Evolutionary conservation across 2,797 vertebrate species (phyloP).

Genomic region (Enteromius fasciolatus): DNA sequence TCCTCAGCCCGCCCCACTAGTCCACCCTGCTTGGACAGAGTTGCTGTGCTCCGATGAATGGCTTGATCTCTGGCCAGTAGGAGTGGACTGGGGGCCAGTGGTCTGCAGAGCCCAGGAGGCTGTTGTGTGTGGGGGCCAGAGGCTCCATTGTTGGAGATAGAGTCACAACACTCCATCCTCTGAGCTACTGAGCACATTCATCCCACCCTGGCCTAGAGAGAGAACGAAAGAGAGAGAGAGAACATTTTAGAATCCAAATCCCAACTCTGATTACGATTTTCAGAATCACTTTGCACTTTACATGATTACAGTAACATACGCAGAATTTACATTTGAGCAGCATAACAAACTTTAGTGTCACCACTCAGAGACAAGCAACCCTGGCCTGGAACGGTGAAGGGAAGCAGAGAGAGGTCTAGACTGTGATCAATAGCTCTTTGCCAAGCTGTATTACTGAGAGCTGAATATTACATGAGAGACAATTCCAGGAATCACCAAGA

Average conservation of each 20-base stretch:
- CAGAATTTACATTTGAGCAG: background rate
- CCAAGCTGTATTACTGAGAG: conserved; percentile 58
- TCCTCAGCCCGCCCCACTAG: conserved; percentile 66
- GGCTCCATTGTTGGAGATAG: conserved; percentile 88
- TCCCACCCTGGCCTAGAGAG: conserved; percentile 84
- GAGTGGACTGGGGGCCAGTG: conserved; percentile 84
- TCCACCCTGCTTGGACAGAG: conserved; percentile 73
- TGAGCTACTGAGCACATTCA: conserved; percentile 84
- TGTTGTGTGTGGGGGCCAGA: conserved; percentile 80
- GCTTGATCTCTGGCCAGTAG: conserved; percentile 69
- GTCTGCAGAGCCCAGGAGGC: conserved; percentile 64
- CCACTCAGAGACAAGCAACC: conserved; percentile 20
- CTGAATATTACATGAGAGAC: conserved; percentile 67
- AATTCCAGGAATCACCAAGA: conserved; percentile 60
- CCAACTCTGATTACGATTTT: conserved; percentile 22
- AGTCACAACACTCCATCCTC: conserved; percentile 92
- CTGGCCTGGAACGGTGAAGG: conserved; percentile 12
- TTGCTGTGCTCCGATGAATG: conserved; percentile 69
- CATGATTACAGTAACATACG: background rate
- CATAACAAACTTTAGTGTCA: conserved; percentile 8
- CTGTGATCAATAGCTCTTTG: conserved; percentile 62
- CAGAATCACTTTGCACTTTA: background rate
- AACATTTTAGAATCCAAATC: conserved; percentile 45
- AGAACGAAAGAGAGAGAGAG: conserved; percentile 58
- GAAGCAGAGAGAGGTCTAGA: conserved; percentile 49